Evolutionary conservation across 2,113 vertebrate species (phyloP).

Genomic region (Anser cygnoides): DNA sequence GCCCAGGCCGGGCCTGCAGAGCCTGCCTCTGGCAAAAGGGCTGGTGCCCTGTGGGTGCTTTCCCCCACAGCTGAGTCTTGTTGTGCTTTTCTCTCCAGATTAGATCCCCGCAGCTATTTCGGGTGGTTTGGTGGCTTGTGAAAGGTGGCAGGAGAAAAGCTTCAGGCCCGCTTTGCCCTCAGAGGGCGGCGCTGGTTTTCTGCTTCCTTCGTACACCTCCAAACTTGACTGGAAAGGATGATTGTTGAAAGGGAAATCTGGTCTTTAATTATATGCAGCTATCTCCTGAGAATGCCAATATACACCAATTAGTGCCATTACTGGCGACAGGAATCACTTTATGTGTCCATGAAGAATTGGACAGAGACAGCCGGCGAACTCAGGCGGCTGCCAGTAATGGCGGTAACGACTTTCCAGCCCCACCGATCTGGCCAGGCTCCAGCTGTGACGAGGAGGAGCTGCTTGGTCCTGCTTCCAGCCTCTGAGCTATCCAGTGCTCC

Average conservation of each 20-base stretch:
- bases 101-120: neutral
- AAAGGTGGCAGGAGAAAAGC: neutral
- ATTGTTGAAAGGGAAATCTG: neutral
- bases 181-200: neutral
- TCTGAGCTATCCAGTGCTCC: neutral
- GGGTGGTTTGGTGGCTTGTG: neutral
- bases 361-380: neutral
- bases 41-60: neutral
- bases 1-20: neutral
- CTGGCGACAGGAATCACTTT: neutral
- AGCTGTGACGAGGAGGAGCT: neutral
- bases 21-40: too few species aligned
- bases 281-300: neutral
- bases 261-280: neutral
- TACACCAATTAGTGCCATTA: neutral
- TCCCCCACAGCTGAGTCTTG: neutral
- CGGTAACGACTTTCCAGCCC: neutral
- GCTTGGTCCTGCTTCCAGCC: neutral
- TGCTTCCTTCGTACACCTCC: neutral
- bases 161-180: neutral
- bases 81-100: neutral
- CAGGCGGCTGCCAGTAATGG: neutral
- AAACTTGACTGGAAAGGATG: neutral
- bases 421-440: neutral
- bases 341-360: neutral